Evolutionary conservation across 1,140 invertebrate genomes (phyloP), one percentile per base, ranked within the genome.

Genomic region (Rhyacophila brunnea): DNA sequence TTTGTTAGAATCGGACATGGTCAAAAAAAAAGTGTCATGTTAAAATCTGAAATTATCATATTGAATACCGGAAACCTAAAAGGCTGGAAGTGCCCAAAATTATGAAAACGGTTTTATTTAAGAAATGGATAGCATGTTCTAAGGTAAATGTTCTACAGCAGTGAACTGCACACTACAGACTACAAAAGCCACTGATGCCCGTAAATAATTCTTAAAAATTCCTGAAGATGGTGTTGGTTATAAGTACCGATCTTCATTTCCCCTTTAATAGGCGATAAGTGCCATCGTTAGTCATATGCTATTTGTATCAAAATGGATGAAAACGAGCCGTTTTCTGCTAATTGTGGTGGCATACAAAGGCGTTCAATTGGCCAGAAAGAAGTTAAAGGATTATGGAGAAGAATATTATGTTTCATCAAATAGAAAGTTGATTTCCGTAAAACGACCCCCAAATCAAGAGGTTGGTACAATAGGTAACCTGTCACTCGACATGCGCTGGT

Each of bases 211-310:
- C 36, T n/a, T n/a, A n/a, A 44, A 44, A 18, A 13, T 18, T 44
- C 20, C 44, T 17, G 14, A 46, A 46, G 44, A 23, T 46, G 18
- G 44, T n/a, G 18, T 46, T 46, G 44, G 44, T 46, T 46, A 23
- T 23, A 46, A 46, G 44, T 23, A 23, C 11, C 44, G 14, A 46
- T n/a, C 44, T 11, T 6, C 19, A 13, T 10, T 46, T 46, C 14
- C 10, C 19, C 44, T 46, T 23, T 46, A 46, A 46, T 17, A 46
- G 44, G 44, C 4, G 1, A 4, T 23, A 46, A 46, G 44, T 46
- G 44, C 44, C 44, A 46, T 46, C 44, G 19, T 23, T n/a, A 23
- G 44, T 46, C 19, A 20, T 19, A 46, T 46, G 19, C 1, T 28
- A 23, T 46, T 23, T 10, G 44, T 28, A 23, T 46, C 43, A 23